These are phyloP conservation scores for Capreolus pygargus DNA, from an alignment of 2,113 vertebrate species.

Conservation along the genomic window DNA sequence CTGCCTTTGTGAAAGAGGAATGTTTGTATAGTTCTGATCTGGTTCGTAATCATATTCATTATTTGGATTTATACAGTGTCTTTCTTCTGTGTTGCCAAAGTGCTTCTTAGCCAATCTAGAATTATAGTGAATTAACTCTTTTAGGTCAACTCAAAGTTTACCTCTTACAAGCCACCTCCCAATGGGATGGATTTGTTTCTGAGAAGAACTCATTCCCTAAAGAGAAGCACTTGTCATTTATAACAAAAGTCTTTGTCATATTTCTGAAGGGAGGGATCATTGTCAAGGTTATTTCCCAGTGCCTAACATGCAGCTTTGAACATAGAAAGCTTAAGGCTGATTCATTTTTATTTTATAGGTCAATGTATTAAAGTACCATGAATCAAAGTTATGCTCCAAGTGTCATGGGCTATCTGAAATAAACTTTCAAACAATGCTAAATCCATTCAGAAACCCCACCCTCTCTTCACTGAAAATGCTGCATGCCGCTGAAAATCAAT, in stretches of 20 bases:
- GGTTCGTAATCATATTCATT: slow-evolving; percentile 28
- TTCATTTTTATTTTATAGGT: background rate
- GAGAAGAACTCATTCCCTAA: background rate
- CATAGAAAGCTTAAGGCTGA: background rate
- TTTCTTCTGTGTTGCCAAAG: slow-evolving; percentile 42
- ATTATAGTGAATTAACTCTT: slow-evolving; percentile 43
- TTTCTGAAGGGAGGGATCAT: background rate
- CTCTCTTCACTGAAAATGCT: slow-evolving; percentile 5
- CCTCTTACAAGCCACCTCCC: background rate
- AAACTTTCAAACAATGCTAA: slow-evolving; percentile 3
- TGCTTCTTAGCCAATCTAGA: slow-evolving; percentile 35
- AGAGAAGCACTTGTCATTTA: background rate
- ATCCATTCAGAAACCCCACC: background rate
- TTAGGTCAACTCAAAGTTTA: slow-evolving; percentile 19
- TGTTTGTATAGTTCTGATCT: slow-evolving; percentile 54
- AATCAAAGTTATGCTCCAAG: background rate
- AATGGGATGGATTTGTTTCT: background rate
- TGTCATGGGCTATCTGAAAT: background rate
- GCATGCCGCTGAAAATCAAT: background rate
- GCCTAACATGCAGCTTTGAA: background rate
- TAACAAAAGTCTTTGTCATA: background rate
- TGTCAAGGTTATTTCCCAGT: background rate
- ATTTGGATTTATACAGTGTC: slow-evolving; percentile 25
- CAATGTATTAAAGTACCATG: background rate
- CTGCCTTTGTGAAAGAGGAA: slow-evolving; percentile 10